A percentile compares a stretch with the other conserved stretches of the same genome.
Evolutionary conservation across 2,113 vertebrate species (phyloP).

Genomic region (Gambusia holbrooki): DNA sequence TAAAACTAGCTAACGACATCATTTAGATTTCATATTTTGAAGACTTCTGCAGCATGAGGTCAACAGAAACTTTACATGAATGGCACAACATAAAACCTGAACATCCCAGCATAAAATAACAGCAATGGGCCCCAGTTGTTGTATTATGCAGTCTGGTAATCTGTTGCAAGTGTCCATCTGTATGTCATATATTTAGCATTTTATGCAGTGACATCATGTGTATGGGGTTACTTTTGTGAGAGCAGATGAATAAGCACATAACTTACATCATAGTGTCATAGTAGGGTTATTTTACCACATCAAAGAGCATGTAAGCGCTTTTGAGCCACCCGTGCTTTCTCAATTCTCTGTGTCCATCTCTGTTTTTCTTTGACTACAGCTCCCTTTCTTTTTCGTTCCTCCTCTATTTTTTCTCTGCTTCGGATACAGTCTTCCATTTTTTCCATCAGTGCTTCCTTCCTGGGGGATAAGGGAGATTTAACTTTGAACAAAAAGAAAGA

Average conservation of each 20-base stretch:
- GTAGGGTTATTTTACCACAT: slow-evolving; percentile 58
- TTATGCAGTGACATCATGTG: slow-evolving; percentile 53
- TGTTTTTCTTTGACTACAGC: slow-evolving; percentile 25
- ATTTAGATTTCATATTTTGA: background rate
- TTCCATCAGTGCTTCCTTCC: slow-evolving; percentile 29
- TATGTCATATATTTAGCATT: slow-evolving; percentile 33
- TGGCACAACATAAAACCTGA: background rate
- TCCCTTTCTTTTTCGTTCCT: slow-evolving; percentile 17
- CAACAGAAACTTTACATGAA: background rate
- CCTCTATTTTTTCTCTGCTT: slow-evolving; percentile 43
- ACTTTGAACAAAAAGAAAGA: slow-evolving; percentile 62
- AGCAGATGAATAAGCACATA: slow-evolving; percentile 6
- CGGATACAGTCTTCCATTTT: slow-evolving; percentile 8
- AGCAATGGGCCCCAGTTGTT: slow-evolving; percentile 27
- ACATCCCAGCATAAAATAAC: slow-evolving; percentile 37
- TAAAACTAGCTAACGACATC: background rate
- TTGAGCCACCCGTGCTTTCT: slow-evolving; percentile 10
- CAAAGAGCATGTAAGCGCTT: slow-evolving; percentile 22
- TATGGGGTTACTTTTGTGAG: slow-evolving; percentile 39
- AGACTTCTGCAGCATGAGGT: background rate
- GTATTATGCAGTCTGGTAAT: slow-evolving; percentile 13
- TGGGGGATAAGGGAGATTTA: slow-evolving; percentile 48
- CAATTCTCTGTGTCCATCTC: slow-evolving; percentile 14
- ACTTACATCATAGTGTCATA: slow-evolving; percentile 46
- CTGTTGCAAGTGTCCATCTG: slow-evolving; percentile 52